A percentile compares a stretch with the other conserved stretches of the same genome.
Evolutionary conservation across 2,113 vertebrate genomes (phyloP).

Genomic region (Amphilophus citrinellus): DNA sequence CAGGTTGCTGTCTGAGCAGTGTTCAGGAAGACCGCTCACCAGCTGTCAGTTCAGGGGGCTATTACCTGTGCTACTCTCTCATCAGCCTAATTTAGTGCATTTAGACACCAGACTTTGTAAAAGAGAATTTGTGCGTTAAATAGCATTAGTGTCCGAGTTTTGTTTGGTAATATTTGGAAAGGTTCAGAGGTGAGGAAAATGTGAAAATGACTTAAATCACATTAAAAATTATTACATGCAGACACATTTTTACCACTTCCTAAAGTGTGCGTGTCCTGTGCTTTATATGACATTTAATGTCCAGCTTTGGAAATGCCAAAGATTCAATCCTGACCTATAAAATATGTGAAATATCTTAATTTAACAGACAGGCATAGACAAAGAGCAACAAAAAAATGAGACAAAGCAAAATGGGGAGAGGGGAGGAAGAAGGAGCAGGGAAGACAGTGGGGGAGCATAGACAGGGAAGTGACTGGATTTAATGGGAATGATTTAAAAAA

Average conservation of each 20-base stretch:
- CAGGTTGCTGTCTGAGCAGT: not conserved
- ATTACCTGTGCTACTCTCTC: not conserved
- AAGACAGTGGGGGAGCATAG: not conserved
- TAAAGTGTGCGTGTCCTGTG: not conserved
- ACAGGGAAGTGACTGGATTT: not conserved
- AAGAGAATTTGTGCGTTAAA: not conserved
- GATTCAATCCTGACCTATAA: not conserved
- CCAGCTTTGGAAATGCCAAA: not conserved
- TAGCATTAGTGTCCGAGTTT: not conserved
- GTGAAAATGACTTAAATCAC: not conserved
- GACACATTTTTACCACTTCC: not conserved
- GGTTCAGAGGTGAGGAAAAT: not conserved
- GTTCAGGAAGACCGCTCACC: not conserved
- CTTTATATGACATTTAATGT: not conserved
- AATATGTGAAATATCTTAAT: not conserved
- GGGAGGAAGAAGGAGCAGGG: not conserved
- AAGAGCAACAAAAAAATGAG: accelerated
- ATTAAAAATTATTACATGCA: not conserved
- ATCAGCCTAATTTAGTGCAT: not conserved
- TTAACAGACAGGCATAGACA: not conserved
- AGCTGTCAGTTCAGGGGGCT: not conserved
- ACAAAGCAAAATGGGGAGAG: not conserved
- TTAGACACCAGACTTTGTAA: not conserved
- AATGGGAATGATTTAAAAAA: not conserved
- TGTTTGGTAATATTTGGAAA: not conserved